These are phyloP conservation scores for Protosalanx chinensis DNA, from an alignment of 2,797 vertebrate genomes.

Conservation along the genomic window DNA sequence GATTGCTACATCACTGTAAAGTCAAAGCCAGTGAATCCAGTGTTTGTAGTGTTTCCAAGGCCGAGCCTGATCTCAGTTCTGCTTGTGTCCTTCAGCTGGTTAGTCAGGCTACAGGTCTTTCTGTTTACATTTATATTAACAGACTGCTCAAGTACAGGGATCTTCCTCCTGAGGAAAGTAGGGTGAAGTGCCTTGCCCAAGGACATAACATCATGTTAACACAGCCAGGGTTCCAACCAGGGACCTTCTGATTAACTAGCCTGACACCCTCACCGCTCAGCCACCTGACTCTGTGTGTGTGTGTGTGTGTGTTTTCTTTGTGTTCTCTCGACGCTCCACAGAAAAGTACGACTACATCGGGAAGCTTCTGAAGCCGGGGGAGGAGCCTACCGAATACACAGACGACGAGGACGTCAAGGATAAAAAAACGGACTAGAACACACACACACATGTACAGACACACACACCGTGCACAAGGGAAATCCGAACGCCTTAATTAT, in stretches of 20 bases:
- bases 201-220: no score
- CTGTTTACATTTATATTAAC: no score
- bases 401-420: conserved; percentile 87
- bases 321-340: conserved; percentile 55
- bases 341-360: conserved; percentile 94
- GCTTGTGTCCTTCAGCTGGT: conserved; percentile 1
- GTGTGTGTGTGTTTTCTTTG: conserved; percentile 3
- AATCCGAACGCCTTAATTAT: conserved; percentile 51
- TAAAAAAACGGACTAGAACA: conserved; percentile 82
- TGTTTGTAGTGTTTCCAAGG: background rate
- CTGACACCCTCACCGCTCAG: no score
- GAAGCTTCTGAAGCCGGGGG: conserved; percentile 90
- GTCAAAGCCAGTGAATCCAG: no score
- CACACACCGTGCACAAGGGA: background rate
- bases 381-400: conserved; percentile 90
- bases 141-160: no score
- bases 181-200: no score
- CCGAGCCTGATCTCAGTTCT: background rate
- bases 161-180: no score
- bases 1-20: no score
- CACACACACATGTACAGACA: conserved; percentile 19
- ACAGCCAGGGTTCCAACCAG: no score
- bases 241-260: no score
- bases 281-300: background rate
- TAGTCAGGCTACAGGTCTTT: background rate